phyloP scores from a whole-genome alignment of 2,113 vertebrate genomes.

The Zonotrichia leucophrys region DNA sequence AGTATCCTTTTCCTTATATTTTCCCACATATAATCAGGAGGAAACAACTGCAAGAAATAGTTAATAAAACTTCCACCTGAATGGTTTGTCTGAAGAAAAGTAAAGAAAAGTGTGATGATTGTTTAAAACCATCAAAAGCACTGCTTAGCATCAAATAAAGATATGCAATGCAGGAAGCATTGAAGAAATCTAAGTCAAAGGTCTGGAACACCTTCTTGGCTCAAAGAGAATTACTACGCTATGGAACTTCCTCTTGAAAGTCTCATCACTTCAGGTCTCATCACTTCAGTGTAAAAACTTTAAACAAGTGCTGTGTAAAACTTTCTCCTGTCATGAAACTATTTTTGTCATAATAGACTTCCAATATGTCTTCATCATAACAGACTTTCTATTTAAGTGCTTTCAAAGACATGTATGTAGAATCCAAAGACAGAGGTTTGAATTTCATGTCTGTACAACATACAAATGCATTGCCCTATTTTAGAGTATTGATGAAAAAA shows the following conservation, averaged over 20 bases:
- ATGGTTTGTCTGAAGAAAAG: not conserved
- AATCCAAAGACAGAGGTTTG: not conserved
- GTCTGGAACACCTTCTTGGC: not conserved
- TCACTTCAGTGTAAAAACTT: not conserved
- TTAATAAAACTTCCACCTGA: not conserved
- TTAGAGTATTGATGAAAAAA: not conserved
- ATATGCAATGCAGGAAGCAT: fast-evolving
- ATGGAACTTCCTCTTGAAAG: not conserved
- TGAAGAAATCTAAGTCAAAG: not conserved
- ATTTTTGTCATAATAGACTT: not conserved
- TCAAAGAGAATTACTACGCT: not conserved
- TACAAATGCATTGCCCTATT: not conserved
- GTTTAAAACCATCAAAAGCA: not conserved
- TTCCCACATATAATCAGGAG: not conserved
- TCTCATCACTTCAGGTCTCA: not conserved
- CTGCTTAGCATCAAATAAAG: not conserved
- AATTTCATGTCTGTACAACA: not conserved
- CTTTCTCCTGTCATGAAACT: not conserved
- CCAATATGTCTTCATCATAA: not conserved
- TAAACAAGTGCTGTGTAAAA: not conserved
- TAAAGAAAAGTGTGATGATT: not conserved
- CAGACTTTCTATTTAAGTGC: not conserved
- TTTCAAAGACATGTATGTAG: not conserved
- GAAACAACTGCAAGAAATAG: not conserved
- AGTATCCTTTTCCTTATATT: not conserved